A percentile compares a stretch with the other conserved stretches of the same genome.
These are phyloP conservation scores for Copidosoma floridanum DNA, from an alignment of 1,140 invertebrate genomes.

Conservation along the genomic window DNA sequence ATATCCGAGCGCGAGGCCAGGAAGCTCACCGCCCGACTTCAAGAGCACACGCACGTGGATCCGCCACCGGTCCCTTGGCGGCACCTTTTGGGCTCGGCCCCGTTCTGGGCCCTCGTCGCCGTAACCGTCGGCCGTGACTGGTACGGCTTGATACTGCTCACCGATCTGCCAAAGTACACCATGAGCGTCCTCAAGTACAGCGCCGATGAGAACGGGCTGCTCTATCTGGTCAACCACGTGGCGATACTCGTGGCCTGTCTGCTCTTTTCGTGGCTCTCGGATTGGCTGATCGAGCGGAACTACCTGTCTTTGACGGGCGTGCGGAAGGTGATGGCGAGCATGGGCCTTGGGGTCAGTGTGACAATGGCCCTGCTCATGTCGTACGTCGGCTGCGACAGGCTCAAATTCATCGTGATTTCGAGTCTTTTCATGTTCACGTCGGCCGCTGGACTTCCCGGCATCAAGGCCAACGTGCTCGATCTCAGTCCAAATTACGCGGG, in stretches of 20 bases:
- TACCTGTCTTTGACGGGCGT: conserved; percentile 62
- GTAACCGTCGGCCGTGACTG: conserved; percentile 85
- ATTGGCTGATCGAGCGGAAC: conserved; percentile 64
- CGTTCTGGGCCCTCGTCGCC: conserved; percentile 71
- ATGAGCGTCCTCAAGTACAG: conserved; percentile 81
- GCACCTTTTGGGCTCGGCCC: conserved; percentile 71
- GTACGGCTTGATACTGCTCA: conserved; percentile 91
- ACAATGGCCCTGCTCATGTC: conserved; percentile 76
- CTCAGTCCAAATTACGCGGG: conserved; percentile 80
- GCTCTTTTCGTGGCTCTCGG: conserved; percentile 65
- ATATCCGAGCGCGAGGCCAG: conserved; percentile 77
- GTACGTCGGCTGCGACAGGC: conserved; percentile 72
- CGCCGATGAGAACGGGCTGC: conserved; percentile 67
- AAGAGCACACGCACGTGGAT: conserved; percentile 56
- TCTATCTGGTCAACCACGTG: conserved; percentile 68
- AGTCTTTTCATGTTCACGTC: conserved; percentile 69
- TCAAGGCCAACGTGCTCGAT: conserved; percentile 81
- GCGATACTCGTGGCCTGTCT: conserved; percentile 72
- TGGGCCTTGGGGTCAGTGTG: conserved; percentile 69
- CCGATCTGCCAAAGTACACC: conserved; percentile 90
- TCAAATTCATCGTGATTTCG: conserved; percentile 64
- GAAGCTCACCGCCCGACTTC: conserved; percentile 68
- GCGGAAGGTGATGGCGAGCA: conserved; percentile 71
- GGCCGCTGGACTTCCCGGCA: conserved; percentile 72
- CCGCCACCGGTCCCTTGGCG: conserved; percentile 69